Evolutionary conservation across 1,140 invertebrate species (phyloP), one percentile per base, ranked within the genome.

Genomic region (Drosophila ercepeae): DNA sequence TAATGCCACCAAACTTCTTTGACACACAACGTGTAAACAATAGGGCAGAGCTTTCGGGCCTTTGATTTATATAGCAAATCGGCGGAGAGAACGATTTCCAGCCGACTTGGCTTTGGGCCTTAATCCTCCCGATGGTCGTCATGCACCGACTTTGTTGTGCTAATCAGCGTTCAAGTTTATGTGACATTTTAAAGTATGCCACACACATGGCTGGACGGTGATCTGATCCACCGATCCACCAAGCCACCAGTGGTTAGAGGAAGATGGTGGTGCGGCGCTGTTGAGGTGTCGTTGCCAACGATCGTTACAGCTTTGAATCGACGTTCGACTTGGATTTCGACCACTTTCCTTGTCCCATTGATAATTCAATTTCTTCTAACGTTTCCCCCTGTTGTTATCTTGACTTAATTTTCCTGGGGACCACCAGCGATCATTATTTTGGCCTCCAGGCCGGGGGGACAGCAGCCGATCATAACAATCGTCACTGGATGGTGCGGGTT

Each of bases 111-210:
- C 44, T 48, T 36, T 45, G 53, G 46, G 29, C 68, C 60, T 48
- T 88, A 88, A 88, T 86, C 81, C 82, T 86, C 59, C 63, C 27
- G 7, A 39, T 39, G 36, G 44, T 68, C 77, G 60, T 60, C 57
- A 65, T 65, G 60, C 63, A 67, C 60, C 82, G 82, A 89, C 82
- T 83, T 88, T 88, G 82, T 88, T 88, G 82, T 88, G 82, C 82
- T 88, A 88, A 88, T 88, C 82, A 88, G 82, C 74, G 74, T 88
- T 82, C 83, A 88, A 88, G 77, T 88, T 88, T 88, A 88, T 88
- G 82, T 88, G 82, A 88, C 82, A 82, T 79, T 88, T 88, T 88
- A 88, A 88, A 88, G 75, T 77, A 83, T 73, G 78, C 82, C 88
- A 90, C 82, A 90, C 88, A 63, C 79, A 74, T 63, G 16, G 70